Base-by-base conservation (phyloP, 2,797 vertebrate species). In the Megalops cyprinoides region DNA sequence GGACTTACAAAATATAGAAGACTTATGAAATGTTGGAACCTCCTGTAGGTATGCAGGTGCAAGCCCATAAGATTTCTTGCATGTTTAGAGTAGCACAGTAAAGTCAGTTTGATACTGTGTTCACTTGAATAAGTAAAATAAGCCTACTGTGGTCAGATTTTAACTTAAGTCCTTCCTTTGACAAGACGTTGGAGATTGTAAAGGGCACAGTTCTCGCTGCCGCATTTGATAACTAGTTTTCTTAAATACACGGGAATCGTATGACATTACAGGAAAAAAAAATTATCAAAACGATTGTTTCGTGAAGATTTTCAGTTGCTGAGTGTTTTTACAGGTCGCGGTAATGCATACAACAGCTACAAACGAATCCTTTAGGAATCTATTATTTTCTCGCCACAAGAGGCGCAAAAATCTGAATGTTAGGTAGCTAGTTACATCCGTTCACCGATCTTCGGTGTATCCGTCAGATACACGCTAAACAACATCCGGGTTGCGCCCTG, bases 401-500 rank as follows among this genome's bases (percentile, higher is more conserved):
- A 25, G 79, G 58, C 74, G 79, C 74, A 49, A 5, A 73, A 1
- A n/a, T 34, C 7, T 51, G 49, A 44, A 12, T 34, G 4, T 42
- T n/a, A n/a, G n/a, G n/a, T n/a, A n/a, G n/a, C n/a, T n/a, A n/a
- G n/a, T n/a, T 15, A 73, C 34, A 44, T 5, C 53, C 3, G 65
- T 39, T 5, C 62, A 37, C 62, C 14, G 18, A 9, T 42, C 44
- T 71, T 42, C n/a, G 4, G 39, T 15, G 1, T 10, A 12, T 15
- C 25, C 14, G 60, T 65, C 60, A 12, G 25, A 62, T 20, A 23
- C 1, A 44, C 1, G 44, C 39, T 37, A 25, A 76, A 81, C 74
- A 81, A 81, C 74, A 76, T 81, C 79, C 79, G 73, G 79, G 79
- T 81, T 48, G 56, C 25, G 55, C 12, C 56, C 31, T 48, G 53